phyloP scores from a whole-genome alignment of 2,888 invertebrate species.

The Pristionchus arcanus region DNA sequence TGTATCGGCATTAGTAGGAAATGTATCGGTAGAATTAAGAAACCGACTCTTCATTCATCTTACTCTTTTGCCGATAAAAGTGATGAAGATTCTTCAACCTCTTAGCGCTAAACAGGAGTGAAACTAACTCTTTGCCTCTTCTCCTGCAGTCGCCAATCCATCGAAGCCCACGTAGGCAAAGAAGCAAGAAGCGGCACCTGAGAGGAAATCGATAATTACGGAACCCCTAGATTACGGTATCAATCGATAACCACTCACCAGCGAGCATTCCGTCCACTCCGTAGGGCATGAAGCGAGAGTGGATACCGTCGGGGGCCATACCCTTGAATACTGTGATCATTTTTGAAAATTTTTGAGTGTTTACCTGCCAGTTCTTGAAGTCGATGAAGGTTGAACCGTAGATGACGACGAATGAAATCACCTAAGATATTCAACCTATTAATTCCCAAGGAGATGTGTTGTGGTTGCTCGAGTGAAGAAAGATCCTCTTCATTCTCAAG shows the following conservation, averaged over 20 bases:
- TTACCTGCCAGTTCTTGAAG: constrained; percentile 86
- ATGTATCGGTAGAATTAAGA: background rate
- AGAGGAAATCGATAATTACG: background rate
- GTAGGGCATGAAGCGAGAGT: constrained; percentile 79
- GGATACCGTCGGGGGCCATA: constrained; percentile 33
- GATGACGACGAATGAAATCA: constrained; percentile 80
- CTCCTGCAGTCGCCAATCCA: constrained; percentile 80
- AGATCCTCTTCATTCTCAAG: background rate
- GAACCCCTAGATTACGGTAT: background rate
- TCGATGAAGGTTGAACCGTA: constrained; percentile 92
- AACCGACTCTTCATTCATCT: too few relatives aligned
- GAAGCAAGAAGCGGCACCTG: constrained; percentile 81
- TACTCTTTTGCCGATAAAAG: too few relatives aligned
- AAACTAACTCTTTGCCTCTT: constrained; percentile 78
- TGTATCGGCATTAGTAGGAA: background rate
- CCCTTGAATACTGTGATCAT: background rate
- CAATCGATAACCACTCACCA: background rate
- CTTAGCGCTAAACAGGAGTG: background rate
- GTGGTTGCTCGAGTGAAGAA: too few relatives aligned
- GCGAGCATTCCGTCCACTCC: constrained; percentile 80
- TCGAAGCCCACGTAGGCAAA: constrained; percentile 81
- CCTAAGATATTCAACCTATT: constrained; percentile 62
- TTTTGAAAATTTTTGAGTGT: background rate
- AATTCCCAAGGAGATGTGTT: too few relatives aligned
- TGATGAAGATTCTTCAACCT: too few relatives aligned